These are phyloP conservation scores for Zhuqinia jingwanae DNA, from an alignment of 2,888 invertebrate species.

Conservation along the genomic window DNA sequence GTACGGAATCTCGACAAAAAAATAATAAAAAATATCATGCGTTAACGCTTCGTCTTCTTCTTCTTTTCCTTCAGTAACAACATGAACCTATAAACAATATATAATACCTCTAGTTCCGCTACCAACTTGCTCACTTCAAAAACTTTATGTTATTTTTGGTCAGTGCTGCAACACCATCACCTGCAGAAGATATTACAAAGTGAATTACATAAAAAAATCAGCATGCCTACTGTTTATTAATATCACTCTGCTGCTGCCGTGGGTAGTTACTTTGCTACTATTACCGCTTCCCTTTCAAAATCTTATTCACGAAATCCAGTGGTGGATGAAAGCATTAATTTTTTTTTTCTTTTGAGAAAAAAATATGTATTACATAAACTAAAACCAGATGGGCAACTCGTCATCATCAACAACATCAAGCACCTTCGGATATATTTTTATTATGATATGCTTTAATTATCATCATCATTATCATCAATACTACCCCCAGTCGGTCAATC, in stretches of 20 bases:
- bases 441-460: not conserved
- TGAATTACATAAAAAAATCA: conserved; percentile 29
- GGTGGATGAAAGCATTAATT: not conserved
- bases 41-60: no score
- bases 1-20: conserved; percentile 40
- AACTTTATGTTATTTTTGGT: conserved; percentile 45
- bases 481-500: conserved; percentile 19
- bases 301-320: not conserved
- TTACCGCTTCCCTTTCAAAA: conserved; percentile 23
- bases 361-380: not conserved
- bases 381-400: conserved; percentile 43
- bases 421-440: conserved; percentile 27
- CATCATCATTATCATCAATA: conserved; percentile 8
- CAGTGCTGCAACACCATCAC: conserved; percentile 24
- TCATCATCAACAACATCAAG: not conserved
- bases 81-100: not conserved
- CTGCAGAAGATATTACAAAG: no score
- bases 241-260: no score
- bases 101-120: conserved; percentile 58
- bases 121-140: conserved; percentile 25
- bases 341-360: not conserved
- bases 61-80: conserved; percentile 16
- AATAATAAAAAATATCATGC: no score
- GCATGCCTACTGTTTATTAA: conserved; percentile 3
- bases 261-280: conserved; percentile 20